Evolutionary conservation across 2,888 invertebrate species (phyloP), one percentile per base, ranked within the genome.

Genomic region (Sinodicranocentrus sp.): DNA sequence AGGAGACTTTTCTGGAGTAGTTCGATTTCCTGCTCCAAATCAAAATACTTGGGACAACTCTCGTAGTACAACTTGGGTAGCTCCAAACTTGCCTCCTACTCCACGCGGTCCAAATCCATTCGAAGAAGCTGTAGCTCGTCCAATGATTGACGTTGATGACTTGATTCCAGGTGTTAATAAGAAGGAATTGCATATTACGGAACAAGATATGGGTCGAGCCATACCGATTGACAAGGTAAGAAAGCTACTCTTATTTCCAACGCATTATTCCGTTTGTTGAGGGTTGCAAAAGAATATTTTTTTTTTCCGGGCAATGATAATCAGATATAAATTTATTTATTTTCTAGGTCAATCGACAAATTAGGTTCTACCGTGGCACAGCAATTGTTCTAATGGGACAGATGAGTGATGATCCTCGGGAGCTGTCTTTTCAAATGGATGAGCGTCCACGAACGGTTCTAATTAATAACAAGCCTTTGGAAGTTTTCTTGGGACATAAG

Each of bases 371-470:
- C 89, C 96, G 95, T 21, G 94, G 96, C 84, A 94, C 94, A 0
- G 93, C 97, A 33, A 94, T 96, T 0, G 94, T 98, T 13, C 59
- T 88, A 28, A 83, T 83, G 71, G 86, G 86, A 1, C 44, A 43
- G 23, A 80, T 84, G 61, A 78, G 78, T 8, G 88, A 88, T 43
- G 88, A 88, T 23, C 96, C 97, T 0, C 92, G 95, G 77, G 96
- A 97, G 90, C 95, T 97, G 71, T 94, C 94, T 23, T 97, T 97
- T 90, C 94, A 96, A 89, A 94, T 94, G n/a, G 97, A 96, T 0
- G 93, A 93, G 72, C 91, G 95, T 71, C 85, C 88, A 17, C 91
- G 94, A 75, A 93, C 96, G 26, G 93, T 94, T 0, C 94, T 97
- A 87, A 95, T 96, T 89, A 95, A 95, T 88, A 93, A 94, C 80